These are phyloP conservation scores for Tupaia chinensis DNA, from an alignment of 2,113 vertebrate genomes.

Conservation along the genomic window DNA sequence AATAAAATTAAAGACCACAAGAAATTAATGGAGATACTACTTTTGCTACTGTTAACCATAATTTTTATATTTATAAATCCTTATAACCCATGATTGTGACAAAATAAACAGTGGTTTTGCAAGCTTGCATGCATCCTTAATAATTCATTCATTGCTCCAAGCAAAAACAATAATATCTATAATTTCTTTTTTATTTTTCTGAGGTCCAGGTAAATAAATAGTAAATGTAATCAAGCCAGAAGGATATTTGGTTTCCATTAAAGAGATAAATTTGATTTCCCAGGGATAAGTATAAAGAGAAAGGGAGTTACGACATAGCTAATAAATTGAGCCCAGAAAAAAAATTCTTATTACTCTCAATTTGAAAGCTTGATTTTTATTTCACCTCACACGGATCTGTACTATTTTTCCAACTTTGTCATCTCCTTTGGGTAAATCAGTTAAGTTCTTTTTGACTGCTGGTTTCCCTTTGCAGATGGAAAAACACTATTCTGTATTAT, in stretches of 20 bases:
- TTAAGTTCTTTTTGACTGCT: constrained; percentile 10
- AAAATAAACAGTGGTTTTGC: neutral
- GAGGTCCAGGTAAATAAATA: neutral
- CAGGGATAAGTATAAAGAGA: constrained; percentile 20
- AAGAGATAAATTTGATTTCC: constrained; percentile 45
- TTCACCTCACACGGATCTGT: neutral
- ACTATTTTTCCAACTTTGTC: constrained; percentile 8
- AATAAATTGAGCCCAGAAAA: constrained; percentile 37
- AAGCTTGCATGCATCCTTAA: neutral
- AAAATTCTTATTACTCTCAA: neutral
- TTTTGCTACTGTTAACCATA: neutral
- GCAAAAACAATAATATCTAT: neutral
- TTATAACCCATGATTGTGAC: neutral
- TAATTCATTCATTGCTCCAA: neutral
- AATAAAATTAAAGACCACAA: neutral
- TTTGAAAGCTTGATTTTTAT: constrained; percentile 5
- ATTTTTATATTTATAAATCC: neutral
- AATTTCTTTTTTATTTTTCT: constrained; percentile 16
- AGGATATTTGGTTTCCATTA: neutral
- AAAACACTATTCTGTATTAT: neutral
- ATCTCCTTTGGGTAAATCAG: neutral
- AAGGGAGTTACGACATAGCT: neutral
- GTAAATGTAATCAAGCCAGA: neutral
- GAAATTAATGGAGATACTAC: neutral
- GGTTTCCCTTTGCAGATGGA: neutral